Evolutionary conservation across 2,888 invertebrate species (phyloP).

Genomic region (Drosophila phalerata): DNA sequence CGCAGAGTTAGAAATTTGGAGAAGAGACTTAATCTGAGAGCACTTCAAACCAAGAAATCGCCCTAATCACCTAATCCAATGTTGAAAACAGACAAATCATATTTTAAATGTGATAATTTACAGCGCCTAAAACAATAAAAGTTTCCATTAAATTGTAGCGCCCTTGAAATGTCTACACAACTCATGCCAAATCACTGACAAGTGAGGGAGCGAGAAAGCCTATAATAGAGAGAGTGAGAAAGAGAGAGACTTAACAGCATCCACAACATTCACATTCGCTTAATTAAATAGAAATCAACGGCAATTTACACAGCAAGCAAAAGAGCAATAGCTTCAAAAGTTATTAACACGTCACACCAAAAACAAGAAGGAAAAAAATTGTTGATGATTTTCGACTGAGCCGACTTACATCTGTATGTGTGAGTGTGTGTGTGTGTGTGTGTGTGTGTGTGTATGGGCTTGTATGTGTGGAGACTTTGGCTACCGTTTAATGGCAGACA

Average conservation of each 20-base stretch:
- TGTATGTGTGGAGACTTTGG: slow-evolving; percentile 48
- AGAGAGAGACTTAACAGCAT: slow-evolving; percentile 8
- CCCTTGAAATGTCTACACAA: slow-evolving; percentile 42
- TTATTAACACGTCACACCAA: slow-evolving; percentile 72
- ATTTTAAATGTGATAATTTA: slow-evolving; percentile 2
- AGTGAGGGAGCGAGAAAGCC: background rate
- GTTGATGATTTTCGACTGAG: slow-evolving; percentile 58
- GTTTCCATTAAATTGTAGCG: slow-evolving; percentile 17
- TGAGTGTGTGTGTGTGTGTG: slow-evolving; percentile 1
- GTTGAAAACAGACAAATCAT: slow-evolving; percentile 7
- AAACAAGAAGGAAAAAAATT: slow-evolving; percentile 33
- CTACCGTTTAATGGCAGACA: slow-evolving; percentile 71
- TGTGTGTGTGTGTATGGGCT: slow-evolving; percentile 13
- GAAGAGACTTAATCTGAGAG: too few relatives aligned
- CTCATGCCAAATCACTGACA: slow-evolving; percentile 17
- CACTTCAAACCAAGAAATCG: too few relatives aligned
- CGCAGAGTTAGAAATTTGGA: too few relatives aligned
- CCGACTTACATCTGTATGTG: slow-evolving; percentile 22
- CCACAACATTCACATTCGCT: slow-evolving; percentile 41
- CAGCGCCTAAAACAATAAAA: background rate
- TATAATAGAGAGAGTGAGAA: background rate
- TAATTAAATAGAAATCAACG: slow-evolving; percentile 79
- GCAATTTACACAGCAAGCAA: slow-evolving; percentile 67
- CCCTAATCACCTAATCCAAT: too few relatives aligned
- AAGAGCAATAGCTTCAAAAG: slow-evolving; percentile 56